Evolutionary conservation across 2,113 vertebrate species (phyloP).

Genomic region (Tupaia chinensis): DNA sequence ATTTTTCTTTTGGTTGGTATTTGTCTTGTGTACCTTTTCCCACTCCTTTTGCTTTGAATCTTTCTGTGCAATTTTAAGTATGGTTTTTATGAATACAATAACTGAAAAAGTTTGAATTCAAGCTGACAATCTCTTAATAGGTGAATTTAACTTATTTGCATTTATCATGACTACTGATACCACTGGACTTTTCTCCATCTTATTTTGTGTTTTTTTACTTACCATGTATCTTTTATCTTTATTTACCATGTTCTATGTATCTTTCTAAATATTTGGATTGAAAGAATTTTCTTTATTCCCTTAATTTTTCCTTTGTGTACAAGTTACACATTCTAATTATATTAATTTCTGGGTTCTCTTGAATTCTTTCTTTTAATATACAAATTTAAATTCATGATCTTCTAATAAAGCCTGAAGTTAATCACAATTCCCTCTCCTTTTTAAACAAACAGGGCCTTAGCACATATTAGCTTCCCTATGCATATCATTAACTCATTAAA

Average conservation of each 20-base stretch:
- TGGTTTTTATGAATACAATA: conserved; percentile 10
- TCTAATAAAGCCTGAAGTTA: conserved; percentile 47
- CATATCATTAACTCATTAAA: conserved; percentile 29
- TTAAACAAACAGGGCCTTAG: conserved; percentile 1
- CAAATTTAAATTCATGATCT: conserved; percentile 16
- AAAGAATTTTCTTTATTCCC: conserved; percentile 23
- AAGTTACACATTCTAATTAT: conserved; percentile 36
- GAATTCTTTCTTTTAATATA: conserved; percentile 39
- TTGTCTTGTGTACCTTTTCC: conserved; percentile 12
- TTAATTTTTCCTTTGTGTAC: conserved; percentile 29
- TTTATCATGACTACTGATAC: conserved; percentile 12
- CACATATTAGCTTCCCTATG: background rate
- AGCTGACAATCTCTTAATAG: conserved; percentile 26
- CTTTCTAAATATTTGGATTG: conserved; percentile 29
- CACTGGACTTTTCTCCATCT: conserved; percentile 25
- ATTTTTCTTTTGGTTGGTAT: conserved; percentile 49
- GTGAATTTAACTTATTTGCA: background rate
- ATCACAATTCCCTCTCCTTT: background rate
- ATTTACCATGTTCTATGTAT: background rate
- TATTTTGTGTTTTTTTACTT: conserved; percentile 56
- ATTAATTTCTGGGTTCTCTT: background rate
- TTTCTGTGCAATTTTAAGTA: conserved; percentile 42
- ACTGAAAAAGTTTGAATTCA: conserved; percentile 11
- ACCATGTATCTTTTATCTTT: background rate
- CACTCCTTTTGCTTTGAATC: conserved; percentile 30